These are phyloP conservation scores for Hydractinia echinata DNA, from an alignment of 30 jellyfish, hydroid and myxozoan genomes.

Conservation along the genomic window DNA sequence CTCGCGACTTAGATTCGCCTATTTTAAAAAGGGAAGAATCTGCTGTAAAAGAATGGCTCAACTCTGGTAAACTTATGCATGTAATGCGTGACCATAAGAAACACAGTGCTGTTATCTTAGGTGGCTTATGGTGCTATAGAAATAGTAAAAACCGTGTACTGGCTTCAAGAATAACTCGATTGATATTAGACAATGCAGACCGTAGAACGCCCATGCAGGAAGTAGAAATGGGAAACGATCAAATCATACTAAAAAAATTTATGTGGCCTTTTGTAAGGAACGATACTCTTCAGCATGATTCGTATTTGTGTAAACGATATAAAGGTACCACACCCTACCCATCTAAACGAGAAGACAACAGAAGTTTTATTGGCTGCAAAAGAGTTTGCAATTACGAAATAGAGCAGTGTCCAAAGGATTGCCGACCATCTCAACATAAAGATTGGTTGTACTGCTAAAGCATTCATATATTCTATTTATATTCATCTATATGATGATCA, in stretches of 20 bases:
- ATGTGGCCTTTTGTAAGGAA: neutral
- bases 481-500: too few relatives aligned
- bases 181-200: neutral
- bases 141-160: neutral
- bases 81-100: neutral
- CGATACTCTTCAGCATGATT: conserved; percentile 8
- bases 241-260: neutral
- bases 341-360: neutral
- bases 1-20: conserved; percentile 13
- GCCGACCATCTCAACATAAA: conserved; percentile 4
- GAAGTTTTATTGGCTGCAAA: conserved; percentile 7
- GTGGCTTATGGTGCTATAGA: conserved; percentile 19
- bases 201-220: neutral
- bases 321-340: conserved; percentile 7
- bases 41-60: conserved; percentile 5
- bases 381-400: neutral
- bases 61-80: neutral
- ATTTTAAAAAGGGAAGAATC: neutral
- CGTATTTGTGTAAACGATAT: neutral
- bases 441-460: conserved; percentile 12
- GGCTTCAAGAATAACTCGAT: neutral
- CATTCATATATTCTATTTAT: too few relatives aligned
- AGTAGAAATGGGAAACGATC: neutral
- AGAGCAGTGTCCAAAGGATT: neutral
- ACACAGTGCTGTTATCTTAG: neutral